These are phyloP conservation scores for Ladona fulva DNA, from an alignment of 1,140 invertebrate genomes.

Conservation along the genomic window DNA sequence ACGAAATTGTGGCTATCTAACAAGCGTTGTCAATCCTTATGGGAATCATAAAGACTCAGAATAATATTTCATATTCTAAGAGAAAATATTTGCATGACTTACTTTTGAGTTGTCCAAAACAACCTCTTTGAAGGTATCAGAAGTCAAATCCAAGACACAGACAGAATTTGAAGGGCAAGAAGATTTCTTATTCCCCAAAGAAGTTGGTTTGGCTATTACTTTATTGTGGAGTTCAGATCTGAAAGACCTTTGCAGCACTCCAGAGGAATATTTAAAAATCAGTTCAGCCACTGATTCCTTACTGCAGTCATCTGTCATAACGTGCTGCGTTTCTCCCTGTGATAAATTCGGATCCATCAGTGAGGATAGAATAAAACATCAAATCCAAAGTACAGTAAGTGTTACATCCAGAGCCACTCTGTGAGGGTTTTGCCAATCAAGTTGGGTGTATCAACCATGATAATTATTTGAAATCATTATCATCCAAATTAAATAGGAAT, in stretches of 20 bases:
- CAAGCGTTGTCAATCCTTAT: too few species aligned
- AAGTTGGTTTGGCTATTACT: background rate
- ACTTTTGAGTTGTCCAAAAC: slow-evolving; percentile 30
- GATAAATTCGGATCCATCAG: background rate
- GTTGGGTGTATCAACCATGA: too few species aligned
- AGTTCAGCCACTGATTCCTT: slow-evolving; percentile 48
- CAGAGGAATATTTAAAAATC: slow-evolving; percentile 53
- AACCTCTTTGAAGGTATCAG: slow-evolving; percentile 30
- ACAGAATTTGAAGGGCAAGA: background rate
- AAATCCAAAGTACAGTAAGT: too few species aligned
- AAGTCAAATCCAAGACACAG: slow-evolving; percentile 19
- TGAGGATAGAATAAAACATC: too few species aligned
- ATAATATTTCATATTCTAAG: too few species aligned
- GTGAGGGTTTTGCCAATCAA: too few species aligned
- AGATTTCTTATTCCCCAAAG: background rate
- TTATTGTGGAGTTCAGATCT: slow-evolving; percentile 27
- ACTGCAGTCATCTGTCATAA: slow-evolving; percentile 48
- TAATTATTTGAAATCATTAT: too few species aligned
- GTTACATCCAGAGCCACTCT: too few species aligned
- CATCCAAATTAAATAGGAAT: too few species aligned
- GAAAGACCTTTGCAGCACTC: slow-evolving; percentile 43
- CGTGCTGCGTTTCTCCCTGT: slow-evolving; percentile 57
- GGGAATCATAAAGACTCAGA: too few species aligned
- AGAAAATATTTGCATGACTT: background rate
- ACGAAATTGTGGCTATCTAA: too few species aligned